These are phyloP conservation scores for Ceryle rudis DNA, from an alignment of 2,797 vertebrate genomes.

Conservation along the genomic window DNA sequence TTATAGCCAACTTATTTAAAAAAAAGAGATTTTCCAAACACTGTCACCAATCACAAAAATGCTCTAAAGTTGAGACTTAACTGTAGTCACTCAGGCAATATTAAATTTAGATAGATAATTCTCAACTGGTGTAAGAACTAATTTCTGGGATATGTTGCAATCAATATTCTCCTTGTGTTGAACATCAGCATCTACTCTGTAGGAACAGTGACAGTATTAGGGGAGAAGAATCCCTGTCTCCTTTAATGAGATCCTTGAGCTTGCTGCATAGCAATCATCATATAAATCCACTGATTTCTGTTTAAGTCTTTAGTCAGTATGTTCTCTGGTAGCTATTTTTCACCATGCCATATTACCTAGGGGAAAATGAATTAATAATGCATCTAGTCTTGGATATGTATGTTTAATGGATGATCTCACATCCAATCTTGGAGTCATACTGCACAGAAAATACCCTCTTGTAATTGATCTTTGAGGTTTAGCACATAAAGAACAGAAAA, in stretches of 20 bases:
- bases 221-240: constrained; percentile 11
- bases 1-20: neutral
- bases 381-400: constrained; percentile 28
- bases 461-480: constrained; percentile 47
- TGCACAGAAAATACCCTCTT: neutral
- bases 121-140: neutral
- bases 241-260: neutral
- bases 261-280: constrained; percentile 25
- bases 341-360: constrained; percentile 44
- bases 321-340: constrained; percentile 60
- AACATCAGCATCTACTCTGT: neutral
- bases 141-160: neutral
- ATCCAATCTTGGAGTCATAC: constrained; percentile 23
- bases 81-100: neutral
- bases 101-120: neutral
- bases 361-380: constrained; percentile 66
- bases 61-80: neutral
- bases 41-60: neutral
- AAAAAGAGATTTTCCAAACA: neutral
- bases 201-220: neutral
- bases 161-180: neutral
- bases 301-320: constrained; percentile 56
- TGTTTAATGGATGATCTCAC: constrained; percentile 63
- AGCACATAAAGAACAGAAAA: constrained; percentile 13
- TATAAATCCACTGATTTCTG: constrained; percentile 59